A percentile compares a stretch with the other conserved stretches of the same genome.
phyloP scores from a whole-genome alignment of 2,888 invertebrate species.

The Drosophila mimica region DNA sequence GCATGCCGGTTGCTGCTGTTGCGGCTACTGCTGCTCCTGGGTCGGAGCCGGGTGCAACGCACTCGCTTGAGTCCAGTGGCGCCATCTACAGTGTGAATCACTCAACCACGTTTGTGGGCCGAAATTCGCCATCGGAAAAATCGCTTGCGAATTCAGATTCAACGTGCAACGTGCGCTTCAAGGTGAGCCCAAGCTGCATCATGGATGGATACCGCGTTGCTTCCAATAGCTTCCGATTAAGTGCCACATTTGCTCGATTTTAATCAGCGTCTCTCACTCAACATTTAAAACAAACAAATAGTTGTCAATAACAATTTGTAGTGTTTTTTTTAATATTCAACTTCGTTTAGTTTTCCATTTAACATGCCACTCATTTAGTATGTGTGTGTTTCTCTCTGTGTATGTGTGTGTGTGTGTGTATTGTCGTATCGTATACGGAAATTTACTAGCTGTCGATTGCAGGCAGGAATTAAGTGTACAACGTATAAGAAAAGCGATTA shows the following conservation, averaged over 20 bases:
- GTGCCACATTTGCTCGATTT: neutral
- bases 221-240: slow-evolving; percentile 2
- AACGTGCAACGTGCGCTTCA: slow-evolving; percentile 84
- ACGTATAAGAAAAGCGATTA: slow-evolving; percentile 67
- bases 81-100: slow-evolving; percentile 61
- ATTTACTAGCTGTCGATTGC: slow-evolving; percentile 70
- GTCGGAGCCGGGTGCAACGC: slow-evolving; percentile 43
- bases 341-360: slow-evolving; percentile 34
- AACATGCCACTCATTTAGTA: neutral
- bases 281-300: slow-evolving; percentile 19
- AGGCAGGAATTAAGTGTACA: slow-evolving; percentile 28
- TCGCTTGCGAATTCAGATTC: slow-evolving; percentile 84
- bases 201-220: neutral
- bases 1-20: slow-evolving; percentile 64
- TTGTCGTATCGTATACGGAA: slow-evolving; percentile 63
- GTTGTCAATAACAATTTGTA: slow-evolving; percentile 64
- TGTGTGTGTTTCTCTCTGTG: neutral
- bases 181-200: slow-evolving; percentile 71
- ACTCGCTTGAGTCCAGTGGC: slow-evolving; percentile 56
- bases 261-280: slow-evolving; percentile 1
- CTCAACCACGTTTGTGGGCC: slow-evolving; percentile 66
- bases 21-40: slow-evolving; percentile 25
- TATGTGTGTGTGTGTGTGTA: slow-evolving; percentile 2
- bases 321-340: slow-evolving; percentile 21
- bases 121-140: slow-evolving; percentile 84